A percentile compares a stretch with the other conserved stretches of the same genome.
These are phyloP conservation scores for Galerucella pusilla DNA, from an alignment of 2,888 invertebrate genomes.

Conservation along the genomic window DNA sequence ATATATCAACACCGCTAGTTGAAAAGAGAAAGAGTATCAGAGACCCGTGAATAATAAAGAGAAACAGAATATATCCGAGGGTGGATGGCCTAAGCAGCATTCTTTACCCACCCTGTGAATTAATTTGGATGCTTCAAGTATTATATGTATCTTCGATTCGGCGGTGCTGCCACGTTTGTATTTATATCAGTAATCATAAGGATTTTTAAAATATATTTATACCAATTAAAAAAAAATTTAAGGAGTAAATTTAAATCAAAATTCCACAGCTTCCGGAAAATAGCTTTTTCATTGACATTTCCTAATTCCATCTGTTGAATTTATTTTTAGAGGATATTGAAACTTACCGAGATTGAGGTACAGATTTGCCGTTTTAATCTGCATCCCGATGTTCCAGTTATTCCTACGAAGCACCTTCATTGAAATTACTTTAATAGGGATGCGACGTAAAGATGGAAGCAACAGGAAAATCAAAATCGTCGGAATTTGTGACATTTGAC, in stretches of 20 bases:
- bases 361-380: background rate
- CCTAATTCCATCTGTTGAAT: constrained; percentile 13
- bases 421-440: background rate
- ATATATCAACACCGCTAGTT: constrained; percentile 50
- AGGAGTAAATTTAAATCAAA: too few relatives aligned
- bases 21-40: constrained; percentile 31
- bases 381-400: too few relatives aligned
- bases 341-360: background rate
- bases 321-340: background rate
- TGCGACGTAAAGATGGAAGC: background rate
- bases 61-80: constrained; percentile 40
- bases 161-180: constrained; percentile 19
- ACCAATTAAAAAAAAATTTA: too few relatives aligned
- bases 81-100: constrained; percentile 54
- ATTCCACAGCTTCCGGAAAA: background rate
- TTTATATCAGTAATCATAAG: background rate
- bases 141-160: constrained; percentile 7
- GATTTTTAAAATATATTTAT: background rate
- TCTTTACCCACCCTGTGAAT: constrained; percentile 58
- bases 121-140: constrained; percentile 48
- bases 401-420: background rate
- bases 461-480: background rate
- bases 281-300: background rate
- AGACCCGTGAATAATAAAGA: constrained; percentile 17
- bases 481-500: too few relatives aligned